Conservation (phyloP, 2,113 vertebrate genomes). For the Rhinoptilus africanus region DNA sequence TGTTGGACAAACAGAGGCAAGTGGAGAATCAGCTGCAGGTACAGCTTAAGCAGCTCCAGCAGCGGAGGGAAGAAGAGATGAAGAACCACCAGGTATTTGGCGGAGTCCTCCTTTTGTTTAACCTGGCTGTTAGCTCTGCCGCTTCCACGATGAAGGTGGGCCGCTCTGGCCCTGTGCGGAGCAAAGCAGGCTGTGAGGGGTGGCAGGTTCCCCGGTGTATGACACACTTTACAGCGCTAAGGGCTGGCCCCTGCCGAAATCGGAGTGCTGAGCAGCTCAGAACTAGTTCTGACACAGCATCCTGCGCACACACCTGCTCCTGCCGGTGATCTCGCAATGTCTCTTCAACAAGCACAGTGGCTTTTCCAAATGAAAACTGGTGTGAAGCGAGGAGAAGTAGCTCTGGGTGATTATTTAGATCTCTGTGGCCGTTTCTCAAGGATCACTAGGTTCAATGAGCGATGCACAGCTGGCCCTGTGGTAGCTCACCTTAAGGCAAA, state of each 20-base stretch:
- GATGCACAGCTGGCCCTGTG: fast-evolving
- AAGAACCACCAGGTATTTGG: slow-evolving; percentile 80
- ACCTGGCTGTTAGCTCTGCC: fast-evolving
- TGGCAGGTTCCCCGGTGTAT: fast-evolving
- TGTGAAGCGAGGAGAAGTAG: not conserved
- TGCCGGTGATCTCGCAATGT: fast-evolving
- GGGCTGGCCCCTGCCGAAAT: not conserved
- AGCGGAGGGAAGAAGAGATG: slow-evolving; percentile 79
- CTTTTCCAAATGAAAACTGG: not conserved
- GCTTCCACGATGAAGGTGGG: fast-evolving
- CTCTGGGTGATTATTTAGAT: fast-evolving
- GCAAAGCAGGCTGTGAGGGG: not conserved
- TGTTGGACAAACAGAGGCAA: slow-evolving; percentile 78
- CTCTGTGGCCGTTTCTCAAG: fast-evolving
- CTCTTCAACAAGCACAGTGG: fast-evolving
- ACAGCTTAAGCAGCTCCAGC: slow-evolving; percentile 76
- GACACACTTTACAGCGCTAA: fast-evolving
- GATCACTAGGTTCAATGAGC: not conserved
- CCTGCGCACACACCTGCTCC: fast-evolving
- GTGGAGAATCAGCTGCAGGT: slow-evolving; percentile 80
- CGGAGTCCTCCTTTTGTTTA: too few relatives aligned
- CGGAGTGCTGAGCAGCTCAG: not conserved
- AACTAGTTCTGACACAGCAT: too few relatives aligned
- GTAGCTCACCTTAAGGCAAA: not conserved
- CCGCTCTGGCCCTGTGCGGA: not conserved